A percentile compares a stretch with the other conserved stretches of the same genome.
Evolutionary conservation across 2,113 vertebrate genomes (phyloP).

Genomic region (Colistium nudipinnis): DNA sequence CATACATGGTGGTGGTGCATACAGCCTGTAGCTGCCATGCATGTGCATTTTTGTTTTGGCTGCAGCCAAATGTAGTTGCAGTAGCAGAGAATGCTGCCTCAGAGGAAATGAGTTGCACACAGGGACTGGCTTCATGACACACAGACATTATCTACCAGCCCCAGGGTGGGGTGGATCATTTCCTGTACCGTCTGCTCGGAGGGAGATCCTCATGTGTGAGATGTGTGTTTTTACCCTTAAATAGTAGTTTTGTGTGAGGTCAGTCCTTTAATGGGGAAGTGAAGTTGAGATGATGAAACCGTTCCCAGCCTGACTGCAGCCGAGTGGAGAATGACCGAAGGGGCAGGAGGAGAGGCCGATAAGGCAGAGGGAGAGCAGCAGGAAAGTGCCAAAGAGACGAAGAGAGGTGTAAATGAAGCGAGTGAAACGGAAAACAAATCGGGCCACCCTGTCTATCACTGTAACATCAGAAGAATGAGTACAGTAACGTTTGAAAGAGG

Average conservation of each 20-base stretch:
- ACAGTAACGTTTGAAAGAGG: slow-evolving; percentile 7
- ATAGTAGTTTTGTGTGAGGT: slow-evolving; percentile 80
- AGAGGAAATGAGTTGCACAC: slow-evolving; percentile 85
- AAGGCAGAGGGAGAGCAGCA: slow-evolving; percentile 17
- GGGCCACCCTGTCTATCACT: neutral
- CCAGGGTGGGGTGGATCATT: slow-evolving; percentile 83
- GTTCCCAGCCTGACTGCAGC: slow-evolving; percentile 38
- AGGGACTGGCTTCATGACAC: slow-evolving; percentile 82
- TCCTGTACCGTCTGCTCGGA: slow-evolving; percentile 79
- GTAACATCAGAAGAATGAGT: neutral
- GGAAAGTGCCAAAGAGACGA: slow-evolving; percentile 23
- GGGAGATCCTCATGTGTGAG: slow-evolving; percentile 54
- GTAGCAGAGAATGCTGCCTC: slow-evolving; percentile 63
- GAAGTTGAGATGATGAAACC: slow-evolving; percentile 56
- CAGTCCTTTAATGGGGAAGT: slow-evolving; percentile 76
- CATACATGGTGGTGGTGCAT: neutral
- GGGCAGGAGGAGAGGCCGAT: slow-evolving; percentile 30
- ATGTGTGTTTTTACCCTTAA: slow-evolving; percentile 76
- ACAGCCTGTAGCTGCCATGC: neutral
- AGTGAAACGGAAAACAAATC: slow-evolving; percentile 19
- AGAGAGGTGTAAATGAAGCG: slow-evolving; percentile 23
- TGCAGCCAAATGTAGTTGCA: neutral
- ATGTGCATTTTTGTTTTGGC: neutral
- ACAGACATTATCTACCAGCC: slow-evolving; percentile 79
- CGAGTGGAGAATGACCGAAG: slow-evolving; percentile 36